Base-by-base conservation (phyloP, 2,797 vertebrate species). In the Pseudopleuronectes americanus region DNA sequence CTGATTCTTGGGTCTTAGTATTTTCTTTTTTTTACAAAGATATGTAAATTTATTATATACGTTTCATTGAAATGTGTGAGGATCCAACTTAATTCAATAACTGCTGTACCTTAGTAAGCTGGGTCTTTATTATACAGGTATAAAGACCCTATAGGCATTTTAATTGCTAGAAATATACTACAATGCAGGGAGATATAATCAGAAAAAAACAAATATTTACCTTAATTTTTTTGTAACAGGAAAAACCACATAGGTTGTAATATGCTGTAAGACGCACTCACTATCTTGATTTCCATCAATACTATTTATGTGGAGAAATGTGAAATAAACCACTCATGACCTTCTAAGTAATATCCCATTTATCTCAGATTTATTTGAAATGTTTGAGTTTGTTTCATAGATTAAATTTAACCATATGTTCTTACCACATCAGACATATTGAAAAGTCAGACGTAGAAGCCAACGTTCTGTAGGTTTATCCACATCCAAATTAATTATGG, bases 21-120 rank as follows among this genome's bases (percentile, higher is more conserved):
- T 2, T 36, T 36, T n/a, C n/a, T 17, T 43, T 45, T 17, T 6
- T 45, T 17, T 17, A 45, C 17, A 19, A 45, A 45, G 36, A 38
- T 38, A 38, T 12, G 13, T 45, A 16, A 43, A 43, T 43, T 13
- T 45, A 19, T 45, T 19, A 3, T 45, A 19, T 17, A 45, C 14
- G 16, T 19, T 43, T 43, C 41, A 43, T 13, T 43, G 38, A 43
- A 4, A 19, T 58, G 22, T 57, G 19, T 31, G 24, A 64, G 60
- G 69, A 48, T 66, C n/a, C 23, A 24, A 26, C 66, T 8, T 51
- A 33, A 68, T 75, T 77, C 14, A 71, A 8, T 68, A 47, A 64
- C n/a, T 21, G 6, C 57, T 79, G 57, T 31, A 69, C 57, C 48
- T 52, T 45, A 17, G 9, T 38, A 13, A 60, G 21, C n/a, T 8